Evolutionary conservation across 2,113 vertebrate species (phyloP).

Genomic region (Microcebus tavaratra): DNA sequence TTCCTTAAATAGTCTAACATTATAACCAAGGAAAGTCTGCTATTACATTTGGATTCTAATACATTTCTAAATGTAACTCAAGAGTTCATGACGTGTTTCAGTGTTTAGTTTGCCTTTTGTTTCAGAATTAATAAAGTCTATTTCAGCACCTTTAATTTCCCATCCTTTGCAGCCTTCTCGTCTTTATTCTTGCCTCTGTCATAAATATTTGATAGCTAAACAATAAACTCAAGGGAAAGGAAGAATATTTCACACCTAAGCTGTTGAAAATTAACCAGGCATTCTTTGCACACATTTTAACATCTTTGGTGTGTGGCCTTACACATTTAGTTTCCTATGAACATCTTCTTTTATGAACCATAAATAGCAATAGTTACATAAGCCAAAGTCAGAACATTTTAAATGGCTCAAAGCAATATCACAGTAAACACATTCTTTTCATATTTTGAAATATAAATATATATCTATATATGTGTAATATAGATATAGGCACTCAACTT

Average conservation of each 20-base stretch:
- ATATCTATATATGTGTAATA: too few relatives aligned
- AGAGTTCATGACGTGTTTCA: not conserved
- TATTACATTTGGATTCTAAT: not conserved
- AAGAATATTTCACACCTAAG: conserved; percentile 33
- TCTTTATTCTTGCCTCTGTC: not conserved
- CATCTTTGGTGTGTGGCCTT: not conserved
- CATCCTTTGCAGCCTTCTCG: not conserved
- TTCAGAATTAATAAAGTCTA: conserved; percentile 41
- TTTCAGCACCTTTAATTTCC: not conserved
- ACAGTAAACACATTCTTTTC: not conserved
- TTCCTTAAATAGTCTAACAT: not conserved
- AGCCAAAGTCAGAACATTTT: not conserved
- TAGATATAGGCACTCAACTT: not conserved
- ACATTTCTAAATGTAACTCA: not conserved
- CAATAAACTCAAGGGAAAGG: not conserved
- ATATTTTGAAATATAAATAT: not conserved
- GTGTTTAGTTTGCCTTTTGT: not conserved
- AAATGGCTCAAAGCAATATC: not conserved
- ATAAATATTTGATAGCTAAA: conserved; percentile 49
- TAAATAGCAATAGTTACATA: conserved; percentile 2
- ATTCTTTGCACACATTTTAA: conserved; percentile 10
- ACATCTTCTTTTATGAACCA: not conserved
- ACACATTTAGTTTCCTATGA: not conserved
- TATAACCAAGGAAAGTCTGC: not conserved
- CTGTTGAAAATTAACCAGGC: conserved; percentile 35